phyloP scores from a whole-genome alignment of 1,140 invertebrate species.

The Bombus breviceps region DNA sequence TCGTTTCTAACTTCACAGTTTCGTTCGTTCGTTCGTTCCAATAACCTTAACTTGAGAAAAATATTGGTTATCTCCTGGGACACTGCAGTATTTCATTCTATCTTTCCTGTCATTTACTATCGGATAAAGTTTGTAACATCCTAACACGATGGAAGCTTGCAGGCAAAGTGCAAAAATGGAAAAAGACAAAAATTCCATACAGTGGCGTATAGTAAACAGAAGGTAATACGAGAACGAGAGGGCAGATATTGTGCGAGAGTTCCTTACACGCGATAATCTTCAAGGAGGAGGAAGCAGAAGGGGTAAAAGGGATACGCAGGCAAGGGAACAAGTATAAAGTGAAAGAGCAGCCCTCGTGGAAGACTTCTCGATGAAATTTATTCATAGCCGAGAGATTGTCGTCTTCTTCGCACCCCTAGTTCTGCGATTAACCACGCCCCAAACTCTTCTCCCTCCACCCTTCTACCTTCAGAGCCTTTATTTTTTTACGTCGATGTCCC shows the following conservation, averaged over 20 bases:
- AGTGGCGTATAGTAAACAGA: not conserved
- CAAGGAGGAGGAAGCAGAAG: not conserved
- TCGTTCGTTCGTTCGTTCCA: not conserved
- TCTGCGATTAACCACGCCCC: slow-evolving; percentile 57
- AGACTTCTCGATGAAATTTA: slow-evolving; percentile 57
- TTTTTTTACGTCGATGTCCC: slow-evolving; percentile 54
- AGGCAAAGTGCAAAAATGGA: not conserved
- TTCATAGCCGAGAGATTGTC: slow-evolving; percentile 59
- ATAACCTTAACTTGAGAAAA: not conserved
- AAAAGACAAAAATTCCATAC: not conserved
- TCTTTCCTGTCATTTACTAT: not conserved
- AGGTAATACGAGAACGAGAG: not conserved
- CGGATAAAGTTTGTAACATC: not conserved
- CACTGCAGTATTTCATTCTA: not conserved
- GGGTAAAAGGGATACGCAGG: not conserved
- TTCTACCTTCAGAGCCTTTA: slow-evolving; percentile 1
- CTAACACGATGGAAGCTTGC: not conserved
- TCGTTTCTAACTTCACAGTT: not conserved
- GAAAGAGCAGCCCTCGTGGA: slow-evolving; percentile 41
- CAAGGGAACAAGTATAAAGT: slow-evolving; percentile 35
- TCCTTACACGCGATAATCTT: slow-evolving; percentile 36
- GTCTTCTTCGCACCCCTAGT: slow-evolving; percentile 35
- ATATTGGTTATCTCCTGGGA: not conserved
- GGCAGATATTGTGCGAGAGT: not conserved
- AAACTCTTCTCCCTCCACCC: not conserved